These are phyloP conservation scores for Zelostemma sp. DNA, from an alignment of 1,140 invertebrate species.

Conservation along the genomic window DNA sequence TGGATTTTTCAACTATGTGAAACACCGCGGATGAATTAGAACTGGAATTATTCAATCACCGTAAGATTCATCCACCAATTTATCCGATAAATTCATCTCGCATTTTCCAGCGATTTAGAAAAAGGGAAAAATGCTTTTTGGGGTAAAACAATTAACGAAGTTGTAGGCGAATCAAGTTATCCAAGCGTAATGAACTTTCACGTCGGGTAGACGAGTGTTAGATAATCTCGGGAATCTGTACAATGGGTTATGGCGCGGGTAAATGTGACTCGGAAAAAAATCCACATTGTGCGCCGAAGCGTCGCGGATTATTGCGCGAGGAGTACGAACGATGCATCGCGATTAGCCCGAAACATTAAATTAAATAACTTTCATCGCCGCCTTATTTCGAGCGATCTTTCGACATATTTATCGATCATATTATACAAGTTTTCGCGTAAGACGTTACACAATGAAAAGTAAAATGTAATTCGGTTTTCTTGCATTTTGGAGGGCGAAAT, in stretches of 20 bases:
- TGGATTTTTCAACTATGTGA: conserved; percentile 15
- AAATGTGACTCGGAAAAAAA: conserved; percentile 2
- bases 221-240: conserved; percentile 17
- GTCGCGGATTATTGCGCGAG: background rate
- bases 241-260: conserved; percentile 9
- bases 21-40: conserved; percentile 11
- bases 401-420: conserved; percentile 20
- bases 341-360: background rate
- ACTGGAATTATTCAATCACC: conserved; percentile 20
- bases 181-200: conserved; percentile 15
- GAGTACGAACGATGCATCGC: background rate
- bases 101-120: too few species aligned
- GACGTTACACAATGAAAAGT: background rate
- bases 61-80: conserved; percentile 16
- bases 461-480: too few species aligned
- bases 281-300: background rate
- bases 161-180: background rate
- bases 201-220: conserved; percentile 20
- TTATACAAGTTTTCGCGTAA: conserved; percentile 27
- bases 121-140: background rate
- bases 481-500: background rate
- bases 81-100: too few species aligned
- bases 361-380: conserved; percentile 27
- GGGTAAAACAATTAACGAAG: background rate
- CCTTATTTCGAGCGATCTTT: conserved; percentile 24